Base-by-base conservation (phyloP, 2,113 vertebrate species). In the Pheucticus melanocephalus region DNA sequence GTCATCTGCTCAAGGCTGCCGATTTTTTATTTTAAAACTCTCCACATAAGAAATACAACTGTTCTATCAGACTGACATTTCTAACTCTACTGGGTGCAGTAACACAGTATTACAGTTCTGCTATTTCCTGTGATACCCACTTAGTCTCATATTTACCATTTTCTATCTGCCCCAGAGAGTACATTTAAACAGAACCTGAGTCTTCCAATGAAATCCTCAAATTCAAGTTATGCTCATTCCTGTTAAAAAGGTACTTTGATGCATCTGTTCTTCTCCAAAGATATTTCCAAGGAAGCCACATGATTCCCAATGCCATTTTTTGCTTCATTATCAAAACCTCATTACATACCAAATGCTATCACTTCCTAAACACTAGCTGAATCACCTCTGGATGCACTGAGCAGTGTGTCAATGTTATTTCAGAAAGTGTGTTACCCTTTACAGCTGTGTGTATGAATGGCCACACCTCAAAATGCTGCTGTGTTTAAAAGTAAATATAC, bases 21-120 rank as follows among this genome's bases (percentile, higher is more conserved):
- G 19, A 65, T 90, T 70, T 93, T 87, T 88, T 93, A 83, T 88
- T 94, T 96, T 53, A 48, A 80, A 94, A 93, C 90, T 75, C 72
- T 84, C 50, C 11, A 3, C 24, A 2, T 57, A 88, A 86, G 68
- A 94, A 95, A 86, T 88, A 93, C 0, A 0, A 12, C 69, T 75
- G 57, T 23, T 86, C 47, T 83, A 51, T 75, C 72, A 93, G 82
- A 56, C 61, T 53, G 76, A 76, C 1, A 1, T 94, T 96, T 92
- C 82, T 64, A 82, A 84, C 45, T 82, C 88, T 84, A n/a, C 27
- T 42, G 79, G 69, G 88, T 76, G 57, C 65, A 90, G 48, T 94
- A 78, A 94, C 30, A 51, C 37, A 75, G 23, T 18, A 48, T 64
- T 88, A 78, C 24, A 82, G 44, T 72, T 87, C 65, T 90, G 71